A percentile compares a stretch with the other conserved stretches of the same genome.
These are phyloP conservation scores for Colossoma macropomum DNA, from an alignment of 2,113 vertebrate genomes.

Conservation along the genomic window DNA sequence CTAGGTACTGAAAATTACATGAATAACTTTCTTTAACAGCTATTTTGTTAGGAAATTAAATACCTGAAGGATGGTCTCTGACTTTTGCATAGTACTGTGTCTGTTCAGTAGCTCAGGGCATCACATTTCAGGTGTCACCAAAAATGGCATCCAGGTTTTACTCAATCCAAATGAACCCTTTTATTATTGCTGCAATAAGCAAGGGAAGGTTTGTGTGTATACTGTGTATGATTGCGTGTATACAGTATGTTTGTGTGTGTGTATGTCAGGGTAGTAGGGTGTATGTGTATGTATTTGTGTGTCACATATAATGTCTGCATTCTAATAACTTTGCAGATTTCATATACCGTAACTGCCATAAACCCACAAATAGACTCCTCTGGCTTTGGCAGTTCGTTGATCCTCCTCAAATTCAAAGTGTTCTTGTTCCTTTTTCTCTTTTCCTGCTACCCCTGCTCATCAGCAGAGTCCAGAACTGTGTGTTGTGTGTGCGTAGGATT, in stretches of 20 bases:
- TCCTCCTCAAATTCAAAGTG: not conserved
- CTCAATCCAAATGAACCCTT: slow-evolving; percentile 83
- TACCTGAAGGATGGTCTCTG: no score
- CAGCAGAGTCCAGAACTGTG: not conserved
- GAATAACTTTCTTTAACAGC: no score
- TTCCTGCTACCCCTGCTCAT: not conserved
- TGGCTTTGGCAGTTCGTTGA: slow-evolving; percentile 29
- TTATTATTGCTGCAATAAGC: slow-evolving; percentile 61
- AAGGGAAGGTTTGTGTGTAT: slow-evolving; percentile 48
- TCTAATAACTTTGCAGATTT: slow-evolving; percentile 6
- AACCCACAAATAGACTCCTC: not conserved
- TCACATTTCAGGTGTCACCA: slow-evolving; percentile 86
- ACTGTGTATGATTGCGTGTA: slow-evolving; percentile 37
- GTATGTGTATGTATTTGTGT: slow-evolving; percentile 12
- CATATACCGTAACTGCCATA: not conserved
- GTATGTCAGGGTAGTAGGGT: not conserved
- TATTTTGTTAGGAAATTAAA: no score
- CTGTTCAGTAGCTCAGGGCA: slow-evolving; percentile 92
- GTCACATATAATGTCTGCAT: not conserved
- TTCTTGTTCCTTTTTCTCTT: not conserved
- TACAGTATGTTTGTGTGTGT: not conserved
- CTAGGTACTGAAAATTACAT: no score
- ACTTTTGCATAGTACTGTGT: slow-evolving; percentile 53
- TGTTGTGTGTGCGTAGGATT: not conserved
- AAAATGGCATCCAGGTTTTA: slow-evolving; percentile 69